Evolutionary conservation across 2,113 vertebrate genomes (phyloP), one percentile per base, ranked within the genome.

Genomic region (Pimephales promelas): DNA sequence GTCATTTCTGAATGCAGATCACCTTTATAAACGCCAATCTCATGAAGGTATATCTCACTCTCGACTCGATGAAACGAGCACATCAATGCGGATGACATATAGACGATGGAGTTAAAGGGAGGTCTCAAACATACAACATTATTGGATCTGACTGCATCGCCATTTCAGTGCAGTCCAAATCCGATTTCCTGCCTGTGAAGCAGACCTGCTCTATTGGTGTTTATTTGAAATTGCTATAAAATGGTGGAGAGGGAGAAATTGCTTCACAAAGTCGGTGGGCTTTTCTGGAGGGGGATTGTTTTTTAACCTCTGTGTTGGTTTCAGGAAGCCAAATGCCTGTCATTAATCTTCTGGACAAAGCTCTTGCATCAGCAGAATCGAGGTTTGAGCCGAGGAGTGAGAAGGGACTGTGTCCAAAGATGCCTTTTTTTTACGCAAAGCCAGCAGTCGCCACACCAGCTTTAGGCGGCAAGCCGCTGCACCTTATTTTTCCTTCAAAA

Each of bases 311-410:
- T 87, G 87, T 86, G 88, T 86, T 85, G 91, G 88, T 90, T 92
- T 89, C 75, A 62, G 84, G 84, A 79, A 86, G 86, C 89, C 88
- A 83, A 92, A 90, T 84, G 77, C 90, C 89, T 90, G 88, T 92
- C 90, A 92, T 94, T 93, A 92, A 92, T 93, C 92, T 89, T 86
- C 66, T n/a, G 87, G 88, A 89, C 87, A 85, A 88, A 92, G 85
- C 83, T 87, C 88, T 87, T 89, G 86, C 89, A 80, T 93, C 92
- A 94, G 92, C 93, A 92, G 82, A 91, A 91, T 45, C 78, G 71
- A 85, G 64, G 75, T 24, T 88, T 87, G 78, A 89, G 85, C 76
- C 68, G 34, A 13, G 34, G 86, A 88, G 11, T 34, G 86, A 88
- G 90, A 80, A 90, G 84, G 61, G 71, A 79, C 61, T 85, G 83